A percentile compares a stretch with the other conserved stretches of the same genome.
Evolutionary conservation across 2,888 invertebrate species (phyloP).

Genomic region (Thereva nobilitata): DNA sequence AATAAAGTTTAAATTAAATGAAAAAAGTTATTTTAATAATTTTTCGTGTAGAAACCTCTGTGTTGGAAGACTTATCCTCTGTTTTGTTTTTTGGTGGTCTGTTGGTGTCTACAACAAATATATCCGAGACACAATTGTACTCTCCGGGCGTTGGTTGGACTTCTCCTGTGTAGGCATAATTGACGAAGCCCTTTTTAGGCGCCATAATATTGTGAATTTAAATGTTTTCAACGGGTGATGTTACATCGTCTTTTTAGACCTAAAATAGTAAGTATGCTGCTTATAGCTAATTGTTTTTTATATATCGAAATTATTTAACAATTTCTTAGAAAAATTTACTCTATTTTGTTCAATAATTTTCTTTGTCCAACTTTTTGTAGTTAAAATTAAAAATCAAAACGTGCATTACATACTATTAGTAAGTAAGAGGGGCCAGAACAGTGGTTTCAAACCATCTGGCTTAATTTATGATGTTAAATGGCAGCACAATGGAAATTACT

Average conservation of each 20-base stretch:
- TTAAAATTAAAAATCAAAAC: no score
- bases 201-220: neutral
- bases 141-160: conserved; percentile 10
- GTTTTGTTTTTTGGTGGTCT: neutral
- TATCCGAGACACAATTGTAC: conserved; percentile 6
- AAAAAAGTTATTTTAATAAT: neutral
- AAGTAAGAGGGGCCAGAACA: no score
- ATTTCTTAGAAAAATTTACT: no score
- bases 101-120: neutral
- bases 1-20: neutral
- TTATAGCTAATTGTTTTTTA: no score
- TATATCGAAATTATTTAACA: no score
- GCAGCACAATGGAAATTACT: no score
- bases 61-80: neutral
- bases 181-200: conserved; percentile 10
- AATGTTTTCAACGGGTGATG: neutral
- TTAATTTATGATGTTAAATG: no score
- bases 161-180: conserved; percentile 17
- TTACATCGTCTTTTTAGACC: neutral
- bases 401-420: no score
- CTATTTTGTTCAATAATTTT: no score
- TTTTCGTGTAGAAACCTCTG: neutral
- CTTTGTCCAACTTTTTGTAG: no score
- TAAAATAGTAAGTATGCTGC: no score
- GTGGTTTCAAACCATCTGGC: no score